Base-by-base conservation (phyloP, 64 coral and sea anemone genomes). In the Stichodactyla mertensii region DNA sequence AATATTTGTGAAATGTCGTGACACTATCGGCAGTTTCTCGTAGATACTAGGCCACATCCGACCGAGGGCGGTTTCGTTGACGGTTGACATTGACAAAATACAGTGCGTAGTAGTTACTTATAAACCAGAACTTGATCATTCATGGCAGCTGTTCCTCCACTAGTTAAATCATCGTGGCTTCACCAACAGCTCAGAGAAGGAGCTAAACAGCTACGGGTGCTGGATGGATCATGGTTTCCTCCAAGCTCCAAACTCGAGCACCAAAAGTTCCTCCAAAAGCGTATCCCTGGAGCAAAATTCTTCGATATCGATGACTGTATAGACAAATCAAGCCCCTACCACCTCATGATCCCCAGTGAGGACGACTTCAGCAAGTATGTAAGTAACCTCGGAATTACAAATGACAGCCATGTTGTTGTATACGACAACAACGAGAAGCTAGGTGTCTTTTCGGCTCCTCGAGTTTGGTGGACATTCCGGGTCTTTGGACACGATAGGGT, bases 381-480 rank as follows among this genome's bases (percentile, higher is more conserved):
- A 5, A 79, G 77, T 28, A 90, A 92, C 16, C 85, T 97, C 4
- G 94, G 94, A 66, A 89, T 95, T 45, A 80, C 89, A 24, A 97
- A 97, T 59, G 88, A 93, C 51, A 97, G 91, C 19, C 88, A 97
- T 67, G 91, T 97, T 88, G 80, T 97, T 71, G 91, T 89, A 2
- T 97, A 97, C 61, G 94, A 97, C 80, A 87, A 90, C 27, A 87
- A 93, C 61, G 89, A 88, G 10, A 90, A 88, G 10, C 80, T 70
- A 88, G 91, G 94, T 1, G n/a, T 97, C 28, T 96, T 96, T 52
- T 97, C 94, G 0, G 81, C 91, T 26, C 94, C 94, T 19, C 85
- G 94, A 80, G 85, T 93, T 1, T 97, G 94, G 94, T 97, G 94
- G 94, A 97, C 83, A 5, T 88, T 97, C 16, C 91, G 94, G 36